Conservation (phyloP, 2,888 invertebrate genomes). For the Lasius fuliginosus region DNA sequence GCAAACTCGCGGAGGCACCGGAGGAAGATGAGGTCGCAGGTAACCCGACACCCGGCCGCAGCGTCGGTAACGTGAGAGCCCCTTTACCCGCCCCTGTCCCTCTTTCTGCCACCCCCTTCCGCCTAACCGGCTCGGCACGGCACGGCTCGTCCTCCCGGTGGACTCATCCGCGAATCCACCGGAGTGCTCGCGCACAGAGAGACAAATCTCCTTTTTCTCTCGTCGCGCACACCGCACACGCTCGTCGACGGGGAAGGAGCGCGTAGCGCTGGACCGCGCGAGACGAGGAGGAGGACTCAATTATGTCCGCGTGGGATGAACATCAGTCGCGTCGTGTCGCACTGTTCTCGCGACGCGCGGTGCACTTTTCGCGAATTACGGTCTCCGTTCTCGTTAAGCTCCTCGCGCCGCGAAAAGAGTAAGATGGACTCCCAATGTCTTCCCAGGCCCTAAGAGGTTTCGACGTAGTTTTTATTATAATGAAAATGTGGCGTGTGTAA, state of each 20-base stretch:
- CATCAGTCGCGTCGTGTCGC: slow-evolving; percentile 35
- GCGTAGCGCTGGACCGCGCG: slow-evolving; percentile 33
- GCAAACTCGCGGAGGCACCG: slow-evolving; percentile 84
- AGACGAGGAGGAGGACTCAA: slow-evolving; percentile 73
- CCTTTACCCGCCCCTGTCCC: slow-evolving; percentile 80
- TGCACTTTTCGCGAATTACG: slow-evolving; percentile 39
- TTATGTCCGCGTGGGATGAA: slow-evolving; percentile 68
- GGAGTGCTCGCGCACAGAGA: slow-evolving; percentile 48
- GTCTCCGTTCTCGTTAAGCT: background rate
- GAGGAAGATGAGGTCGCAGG: slow-evolving; percentile 85
- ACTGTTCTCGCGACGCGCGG: background rate
- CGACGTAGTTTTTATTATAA: background rate
- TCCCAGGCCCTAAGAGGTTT: background rate
- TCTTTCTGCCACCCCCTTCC: slow-evolving; percentile 75
- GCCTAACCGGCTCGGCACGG: slow-evolving; percentile 68
- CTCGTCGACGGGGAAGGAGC: slow-evolving; percentile 22
- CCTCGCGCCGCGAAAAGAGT: background rate
- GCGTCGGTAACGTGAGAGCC: slow-evolving; percentile 85
- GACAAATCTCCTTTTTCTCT: slow-evolving; percentile 45
- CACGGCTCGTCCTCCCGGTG: slow-evolving; percentile 73
- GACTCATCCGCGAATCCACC: slow-evolving; percentile 72
- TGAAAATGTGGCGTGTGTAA: background rate
- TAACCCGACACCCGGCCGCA: slow-evolving; percentile 85
- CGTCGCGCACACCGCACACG: slow-evolving; percentile 29
- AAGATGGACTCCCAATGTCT: background rate